A percentile compares a stretch with the other conserved stretches of the same genome.
Evolutionary conservation across 2,797 vertebrate species (phyloP).

Genomic region (Hephaestus fuliginosus): DNA sequence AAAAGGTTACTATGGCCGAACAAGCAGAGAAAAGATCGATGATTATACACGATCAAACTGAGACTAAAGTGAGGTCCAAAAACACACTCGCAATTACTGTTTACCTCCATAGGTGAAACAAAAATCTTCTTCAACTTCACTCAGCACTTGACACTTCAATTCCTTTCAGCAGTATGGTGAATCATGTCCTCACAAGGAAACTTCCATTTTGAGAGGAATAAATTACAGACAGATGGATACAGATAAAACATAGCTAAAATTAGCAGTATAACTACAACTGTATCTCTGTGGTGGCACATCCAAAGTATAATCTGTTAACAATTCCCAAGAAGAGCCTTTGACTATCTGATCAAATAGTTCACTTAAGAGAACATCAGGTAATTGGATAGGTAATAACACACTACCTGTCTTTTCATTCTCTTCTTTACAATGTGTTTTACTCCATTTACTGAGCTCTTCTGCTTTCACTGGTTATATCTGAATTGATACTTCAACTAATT

Average conservation of each 20-base stretch:
- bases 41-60: no score
- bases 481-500: neutral
- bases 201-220: neutral
- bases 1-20: no score
- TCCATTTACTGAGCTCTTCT: neutral
- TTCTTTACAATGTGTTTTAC: neutral
- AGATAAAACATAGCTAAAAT: no score
- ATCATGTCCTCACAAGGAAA: no score
- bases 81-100: no score
- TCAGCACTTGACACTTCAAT: neutral
- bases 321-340: no score
- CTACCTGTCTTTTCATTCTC: neutral
- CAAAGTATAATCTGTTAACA: no score
- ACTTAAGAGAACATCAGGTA: neutral
- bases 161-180: conserved; percentile 10
- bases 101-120: no score
- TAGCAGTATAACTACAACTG: no score
- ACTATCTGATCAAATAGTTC: no score
- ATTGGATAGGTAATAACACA: neutral
- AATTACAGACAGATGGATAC: neutral
- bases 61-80: no score
- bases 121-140: neutral
- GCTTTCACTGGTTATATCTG: neutral
- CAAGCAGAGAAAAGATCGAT: no score
- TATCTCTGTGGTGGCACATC: neutral